Conservation (phyloP, 2,113 vertebrate species). For the Perccottus glenii region DNA sequence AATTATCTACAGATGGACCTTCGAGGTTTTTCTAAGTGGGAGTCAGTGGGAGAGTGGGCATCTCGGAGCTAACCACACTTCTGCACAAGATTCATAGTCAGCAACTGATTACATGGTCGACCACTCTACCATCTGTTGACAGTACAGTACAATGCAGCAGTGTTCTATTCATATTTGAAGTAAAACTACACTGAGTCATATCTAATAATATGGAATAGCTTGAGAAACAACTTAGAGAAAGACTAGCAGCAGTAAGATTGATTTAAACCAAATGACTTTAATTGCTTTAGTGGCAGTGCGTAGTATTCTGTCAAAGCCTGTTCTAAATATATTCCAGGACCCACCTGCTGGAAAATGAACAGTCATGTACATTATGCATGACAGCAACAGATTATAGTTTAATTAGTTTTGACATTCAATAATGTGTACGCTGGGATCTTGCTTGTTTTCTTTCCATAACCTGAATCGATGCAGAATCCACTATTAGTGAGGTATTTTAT, state of each 20-base stretch:
- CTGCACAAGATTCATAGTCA: constrained; percentile 1
- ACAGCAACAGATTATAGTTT: constrained; percentile 14
- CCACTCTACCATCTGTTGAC: constrained; percentile 1
- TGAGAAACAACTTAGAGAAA: not conserved
- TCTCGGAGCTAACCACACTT: not conserved
- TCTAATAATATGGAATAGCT: not conserved
- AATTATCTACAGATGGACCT: not conserved
- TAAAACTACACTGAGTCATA: too few species aligned
- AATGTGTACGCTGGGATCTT: constrained; percentile 6
- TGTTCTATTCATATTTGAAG: too few species aligned
- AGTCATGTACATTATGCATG: not conserved
- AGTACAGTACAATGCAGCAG: not conserved
- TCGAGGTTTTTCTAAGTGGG: not conserved
- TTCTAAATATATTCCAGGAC: constrained; percentile 8
- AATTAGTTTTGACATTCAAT: constrained; percentile 20
- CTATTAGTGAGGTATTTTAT: constrained; percentile 52
- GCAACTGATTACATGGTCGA: not conserved
- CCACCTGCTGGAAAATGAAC: constrained; percentile 6
- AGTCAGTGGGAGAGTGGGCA: not conserved
- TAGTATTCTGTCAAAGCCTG: not conserved
- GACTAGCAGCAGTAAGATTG: not conserved
- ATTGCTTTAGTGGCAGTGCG: constrained; percentile 3
- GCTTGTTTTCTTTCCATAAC: constrained; percentile 12
- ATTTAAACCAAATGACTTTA: constrained; percentile 7
- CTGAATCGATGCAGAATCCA: constrained; percentile 8